phyloP scores from a whole-genome alignment of 2,797 vertebrate species.

The Ctenosaura bakeri region DNA sequence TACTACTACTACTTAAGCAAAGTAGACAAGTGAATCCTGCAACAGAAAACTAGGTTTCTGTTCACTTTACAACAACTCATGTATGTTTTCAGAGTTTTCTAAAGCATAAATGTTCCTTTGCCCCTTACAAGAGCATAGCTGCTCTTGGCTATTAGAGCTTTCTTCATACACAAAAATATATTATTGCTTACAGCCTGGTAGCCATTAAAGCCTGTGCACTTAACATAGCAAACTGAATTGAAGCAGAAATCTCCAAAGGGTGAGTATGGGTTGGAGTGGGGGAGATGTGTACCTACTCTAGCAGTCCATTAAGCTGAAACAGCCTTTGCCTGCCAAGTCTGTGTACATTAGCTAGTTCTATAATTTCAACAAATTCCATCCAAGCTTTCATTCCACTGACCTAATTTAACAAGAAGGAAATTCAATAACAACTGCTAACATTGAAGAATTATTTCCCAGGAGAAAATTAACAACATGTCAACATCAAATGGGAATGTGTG shows the following conservation, averaged over 20 bases:
- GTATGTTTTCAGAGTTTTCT: conserved; percentile 2
- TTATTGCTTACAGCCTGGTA: conserved; percentile 31
- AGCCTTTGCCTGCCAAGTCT: conserved; percentile 53
- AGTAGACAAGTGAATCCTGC: neutral
- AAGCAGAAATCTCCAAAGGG: conserved; percentile 34
- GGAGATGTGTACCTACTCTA: neutral
- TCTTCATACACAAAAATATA: conserved; percentile 42
- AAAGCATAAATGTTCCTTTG: neutral
- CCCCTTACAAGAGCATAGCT: neutral
- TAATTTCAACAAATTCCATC: conserved; percentile 69
- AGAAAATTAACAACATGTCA: conserved; percentile 60
- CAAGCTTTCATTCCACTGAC: conserved; percentile 66
- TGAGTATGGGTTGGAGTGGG: too few species aligned
- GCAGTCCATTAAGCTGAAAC: conserved; percentile 47
- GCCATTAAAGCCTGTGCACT: conserved; percentile 30
- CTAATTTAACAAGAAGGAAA: conserved; percentile 74
- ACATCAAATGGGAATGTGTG: conserved; percentile 70
- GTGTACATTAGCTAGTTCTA: conserved; percentile 66
- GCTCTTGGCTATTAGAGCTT: neutral
- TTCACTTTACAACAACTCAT: neutral
- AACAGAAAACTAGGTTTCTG: conserved; percentile 1
- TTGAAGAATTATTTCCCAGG: conserved; percentile 70
- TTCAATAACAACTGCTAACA: conserved; percentile 72
- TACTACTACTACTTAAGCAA: neutral
- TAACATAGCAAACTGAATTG: conserved; percentile 42